Conservation (phyloP, 2,113 vertebrate species). For the Oncorhynchus nerka region DNA sequence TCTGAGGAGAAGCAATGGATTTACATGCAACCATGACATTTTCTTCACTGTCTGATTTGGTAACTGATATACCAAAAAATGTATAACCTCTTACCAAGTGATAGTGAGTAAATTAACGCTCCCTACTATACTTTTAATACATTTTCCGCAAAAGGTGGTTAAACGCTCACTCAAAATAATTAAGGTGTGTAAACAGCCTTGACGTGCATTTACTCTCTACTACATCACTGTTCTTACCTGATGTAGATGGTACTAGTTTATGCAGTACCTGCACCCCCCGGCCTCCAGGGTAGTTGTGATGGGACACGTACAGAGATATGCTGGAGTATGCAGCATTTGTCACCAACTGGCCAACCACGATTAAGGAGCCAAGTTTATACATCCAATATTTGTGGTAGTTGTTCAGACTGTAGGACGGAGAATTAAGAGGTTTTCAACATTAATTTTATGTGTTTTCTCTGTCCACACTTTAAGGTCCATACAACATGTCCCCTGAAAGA, state of each 20-base stretch:
- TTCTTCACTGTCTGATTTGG: not conserved
- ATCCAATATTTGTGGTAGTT: constrained; percentile 87
- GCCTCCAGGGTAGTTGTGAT: constrained; percentile 95
- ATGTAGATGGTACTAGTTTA: constrained; percentile 73
- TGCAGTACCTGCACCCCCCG: constrained; percentile 84
- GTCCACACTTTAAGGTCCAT: too few species aligned
- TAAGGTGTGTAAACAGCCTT: too few species aligned
- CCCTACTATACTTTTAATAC: too few species aligned
- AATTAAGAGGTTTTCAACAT: not conserved
- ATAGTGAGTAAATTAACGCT: too few species aligned
- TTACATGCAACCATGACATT: not conserved
- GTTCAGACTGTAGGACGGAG: constrained; percentile 74
- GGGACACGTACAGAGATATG: constrained; percentile 84
- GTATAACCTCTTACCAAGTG: too few species aligned
- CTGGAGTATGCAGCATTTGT: constrained; percentile 77
- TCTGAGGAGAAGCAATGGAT: constrained; percentile 61
- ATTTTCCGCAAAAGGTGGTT: too few species aligned
- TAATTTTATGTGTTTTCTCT: not conserved
- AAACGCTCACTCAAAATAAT: too few species aligned
- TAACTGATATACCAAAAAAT: too few species aligned
- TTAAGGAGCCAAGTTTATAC: constrained; percentile 77
- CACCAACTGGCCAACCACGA: constrained; percentile 81
- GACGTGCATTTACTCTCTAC: too few species aligned
- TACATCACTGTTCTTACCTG: constrained; percentile 65
- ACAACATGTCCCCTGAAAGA: too few species aligned